phyloP scores from a whole-genome alignment of 1,140 invertebrate genomes.

The Drosophila nannoptera region DNA sequence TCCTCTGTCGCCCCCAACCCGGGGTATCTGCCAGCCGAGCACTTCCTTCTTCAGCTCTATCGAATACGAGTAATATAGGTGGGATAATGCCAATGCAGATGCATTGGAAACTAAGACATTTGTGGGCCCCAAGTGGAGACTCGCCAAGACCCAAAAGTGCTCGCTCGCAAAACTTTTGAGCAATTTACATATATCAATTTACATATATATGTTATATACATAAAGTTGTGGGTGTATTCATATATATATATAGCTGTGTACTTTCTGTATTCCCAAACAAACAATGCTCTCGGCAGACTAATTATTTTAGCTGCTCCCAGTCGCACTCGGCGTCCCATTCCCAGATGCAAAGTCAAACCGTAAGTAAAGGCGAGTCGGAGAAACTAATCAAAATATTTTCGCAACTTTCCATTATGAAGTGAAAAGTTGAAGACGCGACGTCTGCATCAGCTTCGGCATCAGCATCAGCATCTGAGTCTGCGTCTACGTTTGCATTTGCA shows the following conservation, averaged over 20 bases:
- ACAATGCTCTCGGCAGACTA: slow-evolving; percentile 74
- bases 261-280: slow-evolving; percentile 50
- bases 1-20: too few relatives aligned
- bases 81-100: not conserved
- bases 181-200: not conserved
- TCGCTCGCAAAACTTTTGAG: slow-evolving; percentile 54
- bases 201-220: too few relatives aligned
- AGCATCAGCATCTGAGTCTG: slow-evolving; percentile 3
- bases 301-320: slow-evolving; percentile 64
- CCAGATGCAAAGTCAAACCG: slow-evolving; percentile 14
- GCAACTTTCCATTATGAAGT: slow-evolving; percentile 77
- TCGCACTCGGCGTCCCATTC: slow-evolving; percentile 15
- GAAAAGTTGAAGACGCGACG: slow-evolving; percentile 68
- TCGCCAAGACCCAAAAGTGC: slow-evolving; percentile 39
- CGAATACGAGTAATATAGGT: too few relatives aligned
- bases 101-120: not conserved
- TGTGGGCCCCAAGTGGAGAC: not conserved
- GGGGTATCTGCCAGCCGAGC: too few relatives aligned
- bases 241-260: not conserved
- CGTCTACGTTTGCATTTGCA: slow-evolving; percentile 72
- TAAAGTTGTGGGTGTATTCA: not conserved
- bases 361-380: slow-evolving; percentile 28
- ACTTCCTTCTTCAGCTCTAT: too few relatives aligned
- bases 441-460: not conserved
- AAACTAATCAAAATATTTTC: slow-evolving; percentile 77